Conservation (phyloP, 2,888 invertebrate species). For the Sphaeridia pumilis region DNA sequence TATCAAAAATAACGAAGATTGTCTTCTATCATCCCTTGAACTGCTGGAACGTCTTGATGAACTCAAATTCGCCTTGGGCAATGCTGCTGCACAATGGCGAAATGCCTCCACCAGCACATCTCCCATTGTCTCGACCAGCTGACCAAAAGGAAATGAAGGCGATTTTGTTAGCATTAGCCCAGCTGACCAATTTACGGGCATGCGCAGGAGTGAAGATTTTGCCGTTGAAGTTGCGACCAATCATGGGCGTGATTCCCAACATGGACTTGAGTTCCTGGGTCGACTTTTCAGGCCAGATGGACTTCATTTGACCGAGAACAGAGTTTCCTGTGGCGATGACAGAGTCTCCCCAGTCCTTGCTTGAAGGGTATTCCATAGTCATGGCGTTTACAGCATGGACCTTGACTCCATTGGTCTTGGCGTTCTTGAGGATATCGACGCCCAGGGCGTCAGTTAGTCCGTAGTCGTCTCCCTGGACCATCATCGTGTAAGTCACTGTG, state of each 20-base stretch:
- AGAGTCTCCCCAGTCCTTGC: constrained; percentile 27
- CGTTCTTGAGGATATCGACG: constrained; percentile 21
- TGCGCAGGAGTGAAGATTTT: constrained; percentile 27
- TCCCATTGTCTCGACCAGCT: constrained; percentile 26
- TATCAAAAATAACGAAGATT: not conserved
- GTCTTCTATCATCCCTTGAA: constrained; percentile 10
- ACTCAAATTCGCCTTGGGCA: constrained; percentile 25
- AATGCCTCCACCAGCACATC: constrained; percentile 24
- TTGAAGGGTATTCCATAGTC: constrained; percentile 28
- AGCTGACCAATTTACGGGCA: constrained; percentile 23
- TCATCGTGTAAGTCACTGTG: constrained; percentile 30
- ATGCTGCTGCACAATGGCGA: constrained; percentile 29
- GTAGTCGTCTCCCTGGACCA: constrained; percentile 34
- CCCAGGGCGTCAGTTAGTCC: constrained; percentile 29
- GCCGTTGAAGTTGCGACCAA: constrained; percentile 31
- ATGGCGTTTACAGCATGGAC: constrained; percentile 28
- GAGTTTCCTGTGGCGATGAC: constrained; percentile 25
- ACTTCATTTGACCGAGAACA: constrained; percentile 28
- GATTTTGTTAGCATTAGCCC: constrained; percentile 30
- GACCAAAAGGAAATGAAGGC: constrained; percentile 30
- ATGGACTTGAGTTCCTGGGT: constrained; percentile 23
- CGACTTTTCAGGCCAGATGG: constrained; percentile 32
- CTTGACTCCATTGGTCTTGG: constrained; percentile 25
- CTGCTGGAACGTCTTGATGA: constrained; percentile 31
- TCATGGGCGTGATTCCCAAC: constrained; percentile 31